Evolutionary conservation across 2,113 vertebrate genomes (phyloP), one percentile per base, ranked within the genome.

Genomic region (Rhipidura dahli): DNA sequence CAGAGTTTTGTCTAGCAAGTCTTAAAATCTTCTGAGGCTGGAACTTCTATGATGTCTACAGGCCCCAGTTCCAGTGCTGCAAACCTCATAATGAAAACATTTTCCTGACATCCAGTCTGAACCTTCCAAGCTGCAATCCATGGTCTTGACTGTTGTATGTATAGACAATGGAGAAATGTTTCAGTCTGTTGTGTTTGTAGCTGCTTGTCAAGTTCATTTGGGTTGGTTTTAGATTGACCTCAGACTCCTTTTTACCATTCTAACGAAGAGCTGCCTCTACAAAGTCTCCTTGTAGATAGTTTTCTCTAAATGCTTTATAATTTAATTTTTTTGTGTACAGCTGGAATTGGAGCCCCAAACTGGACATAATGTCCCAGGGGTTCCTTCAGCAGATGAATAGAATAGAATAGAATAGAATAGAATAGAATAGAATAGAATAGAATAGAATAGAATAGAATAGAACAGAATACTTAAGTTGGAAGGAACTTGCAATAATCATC

Each of bases 241-340:
- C 35, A 30, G 7, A 65, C 8, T 53, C 11, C 5, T 61, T 84
- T 77, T 42, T 13, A 28, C 13, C 15, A 20, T 35, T 76, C 16
- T 39, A 6, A 5, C 1, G 13, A 72, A 64, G 13, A 69, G 4
- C 7, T 90, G 10, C 4, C 5, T 20, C n/a, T 82, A 5, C 15
- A 79, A 65, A 47, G 2, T 28, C 37, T 83, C 14, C 18, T n/a
- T 28, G 7, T 26, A 0, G 6, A 10, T 66, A 0, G 23, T 11
- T 73, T 70, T 31, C 40, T 69, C 18, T 42, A 60, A 88, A 85
- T 3, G 3, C 4, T 27, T 78, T 51, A 23, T 15, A 10, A 42
- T 85, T 56, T 53, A 53, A 30, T 56, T 90, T 65, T 24, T 64
- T 4, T 33, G 4, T 45, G 12, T n/a, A 30, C 4, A 39, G 33